Percentiles rank a stretch among this genome's conserved stretches.
Evolutionary conservation across 35 echinoderm and acorn worm genomes (phyloP).

Genomic region (Ptychodera flava): DNA sequence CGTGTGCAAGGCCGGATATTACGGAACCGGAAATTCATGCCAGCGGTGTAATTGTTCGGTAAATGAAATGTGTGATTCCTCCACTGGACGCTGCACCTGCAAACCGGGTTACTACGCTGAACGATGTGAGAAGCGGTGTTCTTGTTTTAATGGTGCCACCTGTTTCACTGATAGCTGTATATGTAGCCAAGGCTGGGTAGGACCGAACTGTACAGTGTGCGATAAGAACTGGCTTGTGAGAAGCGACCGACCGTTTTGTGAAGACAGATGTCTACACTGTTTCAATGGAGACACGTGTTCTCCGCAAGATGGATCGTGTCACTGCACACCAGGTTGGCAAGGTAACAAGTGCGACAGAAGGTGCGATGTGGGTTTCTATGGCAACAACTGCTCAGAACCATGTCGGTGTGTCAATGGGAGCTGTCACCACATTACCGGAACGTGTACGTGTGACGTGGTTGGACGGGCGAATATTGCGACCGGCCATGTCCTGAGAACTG

Average conservation of each 20-base stretch:
- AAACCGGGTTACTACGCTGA: conserved; percentile 51
- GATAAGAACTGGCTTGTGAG: too few relatives aligned
- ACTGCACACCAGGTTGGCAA: conserved; percentile 16
- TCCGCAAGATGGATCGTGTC: conserved; percentile 20
- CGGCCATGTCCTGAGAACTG: conserved; percentile 48
- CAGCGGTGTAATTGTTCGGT: conserved; percentile 50
- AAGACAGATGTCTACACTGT: conserved; percentile 22
- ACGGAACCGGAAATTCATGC: too few relatives aligned
- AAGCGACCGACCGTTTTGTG: too few relatives aligned
- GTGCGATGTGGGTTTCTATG: conserved; percentile 53
- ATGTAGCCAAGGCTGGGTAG: not conserved
- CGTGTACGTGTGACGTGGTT: conserved; percentile 67
- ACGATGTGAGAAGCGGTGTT: conserved; percentile 14
- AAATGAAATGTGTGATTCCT: conserved; percentile 32
- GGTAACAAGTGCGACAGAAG: conserved; percentile 51
- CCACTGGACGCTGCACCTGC: conserved; percentile 59
- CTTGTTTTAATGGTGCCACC: not conserved
- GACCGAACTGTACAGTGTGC: conserved; percentile 36
- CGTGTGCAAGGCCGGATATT: too few relatives aligned
- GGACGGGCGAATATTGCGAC: conserved; percentile 60
- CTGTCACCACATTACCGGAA: conserved; percentile 55
- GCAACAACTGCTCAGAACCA: conserved; percentile 43
- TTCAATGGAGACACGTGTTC: conserved; percentile 34
- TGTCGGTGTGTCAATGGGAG: conserved; percentile 69
- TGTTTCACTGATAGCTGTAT: conserved; percentile 11